Conservation (phyloP, 1,140 invertebrate genomes). For the Pseudomyrmex sp. region DNA sequence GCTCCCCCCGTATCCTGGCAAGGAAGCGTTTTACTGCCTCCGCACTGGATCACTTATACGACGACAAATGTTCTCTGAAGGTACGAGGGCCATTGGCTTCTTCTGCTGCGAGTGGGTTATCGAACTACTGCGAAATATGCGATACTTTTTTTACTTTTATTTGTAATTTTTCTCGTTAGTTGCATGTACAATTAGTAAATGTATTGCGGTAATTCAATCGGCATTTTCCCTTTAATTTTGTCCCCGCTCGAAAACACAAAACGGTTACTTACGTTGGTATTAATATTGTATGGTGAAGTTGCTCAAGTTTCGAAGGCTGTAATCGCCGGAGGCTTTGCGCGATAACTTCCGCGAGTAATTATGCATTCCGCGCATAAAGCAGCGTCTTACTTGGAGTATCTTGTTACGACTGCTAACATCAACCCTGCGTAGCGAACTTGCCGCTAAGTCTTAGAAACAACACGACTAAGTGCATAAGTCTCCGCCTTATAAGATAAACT, state of each 20-base stretch:
- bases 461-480: slow-evolving; percentile 46
- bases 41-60: slow-evolving; percentile 62
- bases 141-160: not conserved
- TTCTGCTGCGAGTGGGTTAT: not conserved
- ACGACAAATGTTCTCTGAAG: slow-evolving; percentile 61
- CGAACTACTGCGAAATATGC: not conserved
- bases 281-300: not conserved
- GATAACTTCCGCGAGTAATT: slow-evolving; percentile 31
- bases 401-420: slow-evolving; percentile 42
- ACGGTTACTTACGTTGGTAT: not conserved
- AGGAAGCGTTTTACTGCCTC: slow-evolving; percentile 64
- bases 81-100: not conserved
- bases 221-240: slow-evolving; percentile 6
- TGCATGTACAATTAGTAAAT: too few species aligned
- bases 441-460: slow-evolving; percentile 36
- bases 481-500: slow-evolving; percentile 18
- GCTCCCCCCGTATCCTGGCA: slow-evolving; percentile 56
- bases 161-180: too few species aligned
- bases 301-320: slow-evolving; percentile 15
- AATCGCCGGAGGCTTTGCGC: not conserved
- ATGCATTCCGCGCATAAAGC: slow-evolving; percentile 32
- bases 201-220: too few species aligned
- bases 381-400: slow-evolving; percentile 43
- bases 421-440: not conserved
- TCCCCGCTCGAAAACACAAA: not conserved